phyloP scores from a whole-genome alignment of 1,140 invertebrate species.

The Euura saliciscinereae region DNA sequence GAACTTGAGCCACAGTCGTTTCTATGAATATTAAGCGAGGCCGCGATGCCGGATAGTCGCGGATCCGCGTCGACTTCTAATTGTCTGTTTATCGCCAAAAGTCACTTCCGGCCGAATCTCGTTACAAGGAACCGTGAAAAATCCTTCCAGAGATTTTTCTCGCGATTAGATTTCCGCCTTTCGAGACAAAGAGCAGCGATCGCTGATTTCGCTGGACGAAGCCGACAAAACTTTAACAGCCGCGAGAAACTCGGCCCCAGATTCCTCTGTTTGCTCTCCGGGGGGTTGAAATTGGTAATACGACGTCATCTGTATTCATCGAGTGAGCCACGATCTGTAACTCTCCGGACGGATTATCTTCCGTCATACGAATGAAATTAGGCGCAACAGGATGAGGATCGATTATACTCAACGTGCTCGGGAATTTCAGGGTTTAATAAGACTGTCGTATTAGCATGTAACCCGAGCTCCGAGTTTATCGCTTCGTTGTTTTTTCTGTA shows the following conservation, averaged over 20 bases:
- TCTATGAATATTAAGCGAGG: slow-evolving; percentile 27
- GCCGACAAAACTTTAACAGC: neutral
- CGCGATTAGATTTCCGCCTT: neutral
- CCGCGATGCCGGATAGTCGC: neutral
- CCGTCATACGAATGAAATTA: slow-evolving; percentile 10
- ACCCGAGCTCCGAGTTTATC: too few species aligned
- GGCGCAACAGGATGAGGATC: slow-evolving; percentile 1
- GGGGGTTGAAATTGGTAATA: slow-evolving; percentile 10
- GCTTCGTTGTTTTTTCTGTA: too few species aligned
- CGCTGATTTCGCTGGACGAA: neutral
- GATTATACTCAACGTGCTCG: neutral
- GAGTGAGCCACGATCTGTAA: slow-evolving; percentile 9
- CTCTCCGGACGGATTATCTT: slow-evolving; percentile 11
- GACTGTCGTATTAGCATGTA: too few species aligned
- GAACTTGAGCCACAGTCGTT: slow-evolving; percentile 8
- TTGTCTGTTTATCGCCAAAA: neutral
- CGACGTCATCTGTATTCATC: slow-evolving; percentile 13
- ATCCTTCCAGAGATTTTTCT: neutral
- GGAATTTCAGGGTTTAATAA: too few species aligned
- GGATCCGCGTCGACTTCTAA: neutral
- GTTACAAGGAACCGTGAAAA: too few species aligned
- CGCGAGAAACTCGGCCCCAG: neutral
- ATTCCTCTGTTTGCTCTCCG: slow-evolving; percentile 11
- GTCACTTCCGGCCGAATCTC: too few species aligned
- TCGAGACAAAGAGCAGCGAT: neutral